Conservation (phyloP, 2,797 vertebrate genomes). For the Neosilurus mollespiculum region DNA sequence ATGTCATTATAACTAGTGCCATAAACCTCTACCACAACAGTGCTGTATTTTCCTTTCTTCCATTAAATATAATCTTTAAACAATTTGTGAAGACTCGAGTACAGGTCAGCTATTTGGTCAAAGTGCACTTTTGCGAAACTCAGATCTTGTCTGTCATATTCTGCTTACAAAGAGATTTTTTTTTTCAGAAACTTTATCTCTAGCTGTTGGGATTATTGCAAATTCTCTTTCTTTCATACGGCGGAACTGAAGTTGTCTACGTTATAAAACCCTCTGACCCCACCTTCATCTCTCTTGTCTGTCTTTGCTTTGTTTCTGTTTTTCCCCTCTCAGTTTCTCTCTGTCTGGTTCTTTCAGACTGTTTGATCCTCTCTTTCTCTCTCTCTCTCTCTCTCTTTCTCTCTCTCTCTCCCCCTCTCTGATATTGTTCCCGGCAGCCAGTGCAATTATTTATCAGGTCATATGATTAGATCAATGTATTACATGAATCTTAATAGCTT, state of each 20-base stretch:
- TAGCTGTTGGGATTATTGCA: neutral
- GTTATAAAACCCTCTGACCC: conserved; percentile 13
- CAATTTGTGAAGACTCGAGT: neutral
- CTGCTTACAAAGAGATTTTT: neutral
- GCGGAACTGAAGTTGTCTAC: neutral
- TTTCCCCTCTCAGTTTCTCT: conserved; percentile 2
- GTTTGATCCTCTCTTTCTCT: conserved; percentile 15
- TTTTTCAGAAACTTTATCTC: neutral
- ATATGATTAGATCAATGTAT: conserved; percentile 18
- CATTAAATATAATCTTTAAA: neutral
- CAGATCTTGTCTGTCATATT: neutral
- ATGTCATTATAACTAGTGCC: neutral
- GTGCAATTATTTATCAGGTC: conserved; percentile 35
- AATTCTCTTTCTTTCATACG: neutral
- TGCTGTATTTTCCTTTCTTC: neutral
- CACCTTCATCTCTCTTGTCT: conserved; percentile 56
- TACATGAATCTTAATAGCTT: conserved; percentile 1
- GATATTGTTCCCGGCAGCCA: conserved; percentile 35
- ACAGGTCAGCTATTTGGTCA: neutral
- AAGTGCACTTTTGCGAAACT: neutral
- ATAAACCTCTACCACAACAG: neutral
- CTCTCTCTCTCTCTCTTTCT: conserved; percentile 32
- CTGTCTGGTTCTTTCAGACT: conserved; percentile 4
- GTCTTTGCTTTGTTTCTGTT: conserved; percentile 48
- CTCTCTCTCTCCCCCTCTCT: conserved; percentile 3